Conservation (phyloP, 2,113 vertebrate species). For the Myiozetetes cayanensis region DNA sequence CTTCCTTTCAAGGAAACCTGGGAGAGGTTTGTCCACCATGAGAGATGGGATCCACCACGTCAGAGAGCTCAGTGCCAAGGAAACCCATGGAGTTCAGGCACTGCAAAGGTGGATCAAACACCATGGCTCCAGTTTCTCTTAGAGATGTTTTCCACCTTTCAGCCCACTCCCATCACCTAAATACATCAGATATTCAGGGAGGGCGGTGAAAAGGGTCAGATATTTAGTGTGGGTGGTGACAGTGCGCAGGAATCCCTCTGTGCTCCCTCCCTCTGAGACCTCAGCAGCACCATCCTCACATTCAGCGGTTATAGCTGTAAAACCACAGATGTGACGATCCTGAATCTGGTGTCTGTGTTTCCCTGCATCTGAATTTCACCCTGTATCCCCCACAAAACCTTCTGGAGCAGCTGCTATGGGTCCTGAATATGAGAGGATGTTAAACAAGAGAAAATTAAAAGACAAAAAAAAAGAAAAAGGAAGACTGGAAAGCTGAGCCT, state of each 20-base stretch:
- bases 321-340: not conserved
- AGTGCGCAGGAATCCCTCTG: not conserved
- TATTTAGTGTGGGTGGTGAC: not conserved
- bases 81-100: not conserved
- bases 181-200: not conserved
- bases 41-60: not conserved
- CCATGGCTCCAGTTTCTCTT: rapidly evolving
- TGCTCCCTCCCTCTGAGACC: not conserved
- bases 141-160: not conserved
- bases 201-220: not conserved
- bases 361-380: not conserved
- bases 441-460: not conserved
- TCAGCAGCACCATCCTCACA: not conserved
- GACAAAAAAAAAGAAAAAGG: not conserved
- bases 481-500: not conserved
- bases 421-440: not conserved
- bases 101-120: not conserved
- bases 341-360: not conserved
- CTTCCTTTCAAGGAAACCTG: not conserved
- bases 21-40: not conserved
- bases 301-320: not conserved
- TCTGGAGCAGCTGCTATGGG: not conserved
- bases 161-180: not conserved
- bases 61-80: not conserved
- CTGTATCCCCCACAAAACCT: not conserved